These are phyloP conservation scores for Lathamus discolor DNA, from an alignment of 2,113 vertebrate genomes.

Conservation along the genomic window DNA sequence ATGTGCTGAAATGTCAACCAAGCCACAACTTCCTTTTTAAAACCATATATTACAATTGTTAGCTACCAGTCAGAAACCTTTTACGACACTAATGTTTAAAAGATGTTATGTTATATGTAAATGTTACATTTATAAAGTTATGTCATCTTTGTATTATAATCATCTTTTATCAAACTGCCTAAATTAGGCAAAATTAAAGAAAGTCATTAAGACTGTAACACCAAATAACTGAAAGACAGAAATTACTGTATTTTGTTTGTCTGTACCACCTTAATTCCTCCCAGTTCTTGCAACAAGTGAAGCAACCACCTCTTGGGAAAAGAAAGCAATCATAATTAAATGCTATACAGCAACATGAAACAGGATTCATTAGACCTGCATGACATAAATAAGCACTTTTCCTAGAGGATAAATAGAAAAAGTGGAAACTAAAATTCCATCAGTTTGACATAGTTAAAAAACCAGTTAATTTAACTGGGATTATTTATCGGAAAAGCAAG, in stretches of 20 bases:
- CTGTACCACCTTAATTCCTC: not conserved
- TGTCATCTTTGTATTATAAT: not conserved
- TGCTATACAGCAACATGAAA: not conserved
- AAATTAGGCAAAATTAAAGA: not conserved
- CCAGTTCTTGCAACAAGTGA: not conserved
- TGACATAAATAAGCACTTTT: not conserved
- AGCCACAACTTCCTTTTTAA: not conserved
- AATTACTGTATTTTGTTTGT: not conserved
- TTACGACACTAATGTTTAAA: not conserved
- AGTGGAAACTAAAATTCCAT: not conserved
- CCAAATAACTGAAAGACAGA: not conserved
- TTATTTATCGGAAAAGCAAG: not conserved
- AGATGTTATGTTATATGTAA: not conserved
- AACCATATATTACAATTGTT: not conserved
- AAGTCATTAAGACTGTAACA: not conserved
- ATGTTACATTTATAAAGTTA: not conserved
- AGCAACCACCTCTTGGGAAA: constrained; percentile 19
- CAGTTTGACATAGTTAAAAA: not conserved
- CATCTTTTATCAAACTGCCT: not conserved
- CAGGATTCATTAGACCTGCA: not conserved
- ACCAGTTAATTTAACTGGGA: not conserved
- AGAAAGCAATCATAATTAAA: constrained; percentile 42
- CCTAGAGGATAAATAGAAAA: not conserved
- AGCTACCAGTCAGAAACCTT: not conserved
- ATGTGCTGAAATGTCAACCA: not conserved